phyloP scores from a whole-genome alignment of 2,113 vertebrate genomes.

The Anguilla japonica region DNA sequence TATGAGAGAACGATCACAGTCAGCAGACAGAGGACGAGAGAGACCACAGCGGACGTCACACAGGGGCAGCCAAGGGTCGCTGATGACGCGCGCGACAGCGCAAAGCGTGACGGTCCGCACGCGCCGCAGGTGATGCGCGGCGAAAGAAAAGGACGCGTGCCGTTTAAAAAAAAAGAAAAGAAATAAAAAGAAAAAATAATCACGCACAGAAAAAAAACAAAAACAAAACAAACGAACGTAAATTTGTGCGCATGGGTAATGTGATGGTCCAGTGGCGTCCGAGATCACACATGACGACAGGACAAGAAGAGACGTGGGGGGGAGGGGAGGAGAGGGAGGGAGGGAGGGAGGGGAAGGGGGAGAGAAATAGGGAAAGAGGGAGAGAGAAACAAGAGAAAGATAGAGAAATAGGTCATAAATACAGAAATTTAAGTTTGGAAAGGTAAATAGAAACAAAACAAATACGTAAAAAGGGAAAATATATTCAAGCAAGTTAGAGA shows the following conservation, averaged over 20 bases:
- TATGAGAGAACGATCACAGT: slow-evolving; percentile 89
- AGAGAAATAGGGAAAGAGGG: slow-evolving; percentile 50
- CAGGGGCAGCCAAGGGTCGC: slow-evolving; percentile 86
- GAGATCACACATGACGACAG: slow-evolving; percentile 61
- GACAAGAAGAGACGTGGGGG: slow-evolving; percentile 40
- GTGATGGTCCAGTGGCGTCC: slow-evolving; percentile 71
- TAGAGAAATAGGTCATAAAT: slow-evolving; percentile 95
- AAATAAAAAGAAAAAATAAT: slow-evolving; percentile 28
- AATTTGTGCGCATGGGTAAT: slow-evolving; percentile 58
- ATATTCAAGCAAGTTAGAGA: slow-evolving; percentile 69
- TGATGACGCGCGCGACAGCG: slow-evolving; percentile 60
- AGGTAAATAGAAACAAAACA: slow-evolving; percentile 76
- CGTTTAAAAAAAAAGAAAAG: slow-evolving; percentile 10
- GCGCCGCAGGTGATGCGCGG: neutral
- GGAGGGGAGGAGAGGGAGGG: slow-evolving; percentile 45
- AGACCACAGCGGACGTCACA: slow-evolving; percentile 81
- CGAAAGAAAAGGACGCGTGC: slow-evolving; percentile 42
- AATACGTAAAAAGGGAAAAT: slow-evolving; percentile 64
- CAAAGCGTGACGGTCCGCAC: slow-evolving; percentile 57
- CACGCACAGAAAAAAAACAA: slow-evolving; percentile 34
- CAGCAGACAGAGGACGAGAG: slow-evolving; percentile 84
- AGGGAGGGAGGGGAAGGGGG: slow-evolving; percentile 61
- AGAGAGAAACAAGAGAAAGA: slow-evolving; percentile 75
- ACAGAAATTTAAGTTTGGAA: slow-evolving; percentile 83
- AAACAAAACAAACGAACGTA: slow-evolving; percentile 28